phyloP scores from a whole-genome alignment of 1,140 invertebrate genomes.

The Parasteatoda tepidariorum region DNA sequence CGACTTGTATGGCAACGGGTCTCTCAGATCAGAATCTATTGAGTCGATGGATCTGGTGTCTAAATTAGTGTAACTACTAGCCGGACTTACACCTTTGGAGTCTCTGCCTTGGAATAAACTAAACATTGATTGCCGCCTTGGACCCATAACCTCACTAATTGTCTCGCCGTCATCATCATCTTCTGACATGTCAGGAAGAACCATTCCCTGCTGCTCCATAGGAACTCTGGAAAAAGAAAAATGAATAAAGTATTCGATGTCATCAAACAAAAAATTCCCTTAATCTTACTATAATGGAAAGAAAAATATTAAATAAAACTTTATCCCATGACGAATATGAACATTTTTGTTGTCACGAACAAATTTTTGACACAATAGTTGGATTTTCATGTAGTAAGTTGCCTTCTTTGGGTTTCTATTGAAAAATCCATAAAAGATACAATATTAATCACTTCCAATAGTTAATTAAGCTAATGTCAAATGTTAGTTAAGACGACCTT shows the following conservation, averaged over 20 bases:
- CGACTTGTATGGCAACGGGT: conserved; percentile 5
- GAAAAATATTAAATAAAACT: too few species aligned
- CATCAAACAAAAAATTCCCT: too few species aligned
- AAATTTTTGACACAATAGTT: too few species aligned
- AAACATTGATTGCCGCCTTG: conserved; percentile 39
- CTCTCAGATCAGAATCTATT: conserved; percentile 32
- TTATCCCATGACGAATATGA: too few species aligned
- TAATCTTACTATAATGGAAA: too few species aligned
- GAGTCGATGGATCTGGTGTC: conserved; percentile 28
- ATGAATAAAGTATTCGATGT: neutral
- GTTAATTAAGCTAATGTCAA: too few species aligned
- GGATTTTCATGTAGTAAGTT: too few species aligned
- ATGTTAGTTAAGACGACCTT: too few species aligned
- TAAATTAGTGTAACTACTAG: conserved; percentile 30
- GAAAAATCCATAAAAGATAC: too few species aligned
- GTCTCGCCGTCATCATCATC: conserved; percentile 69
- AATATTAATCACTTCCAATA: too few species aligned
- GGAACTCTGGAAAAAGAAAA: conserved; percentile 70
- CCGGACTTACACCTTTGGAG: conserved; percentile 43
- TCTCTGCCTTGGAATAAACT: conserved; percentile 48
- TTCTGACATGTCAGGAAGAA: conserved; percentile 73
- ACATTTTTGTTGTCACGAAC: too few species aligned
- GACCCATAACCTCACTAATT: conserved; percentile 33
- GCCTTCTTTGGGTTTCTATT: too few species aligned
- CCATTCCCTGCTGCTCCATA: conserved; percentile 75